phyloP scores from a whole-genome alignment of 1,140 invertebrate species.

The Drosophila persimilis region DNA sequence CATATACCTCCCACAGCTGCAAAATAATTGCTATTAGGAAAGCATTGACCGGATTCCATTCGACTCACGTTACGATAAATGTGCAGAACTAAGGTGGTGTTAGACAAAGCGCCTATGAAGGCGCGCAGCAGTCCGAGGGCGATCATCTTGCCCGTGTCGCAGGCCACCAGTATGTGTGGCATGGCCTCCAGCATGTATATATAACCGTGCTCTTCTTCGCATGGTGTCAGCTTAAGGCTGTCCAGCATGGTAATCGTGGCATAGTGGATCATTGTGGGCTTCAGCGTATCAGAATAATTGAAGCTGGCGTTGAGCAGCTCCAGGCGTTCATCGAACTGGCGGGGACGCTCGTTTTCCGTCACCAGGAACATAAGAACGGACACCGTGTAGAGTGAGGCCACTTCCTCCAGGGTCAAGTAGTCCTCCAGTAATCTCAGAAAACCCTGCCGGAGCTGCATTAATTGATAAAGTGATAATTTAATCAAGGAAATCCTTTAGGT shows the following conservation, averaged over 20 bases:
- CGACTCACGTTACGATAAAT: constrained; percentile 59
- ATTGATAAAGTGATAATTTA: neutral
- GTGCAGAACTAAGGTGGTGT: constrained; percentile 34
- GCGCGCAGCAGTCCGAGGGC: constrained; percentile 45
- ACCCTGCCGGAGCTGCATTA: constrained; percentile 26
- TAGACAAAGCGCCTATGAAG: constrained; percentile 33
- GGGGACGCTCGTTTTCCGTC: neutral
- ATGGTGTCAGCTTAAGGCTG: constrained; percentile 17
- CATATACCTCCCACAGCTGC: constrained; percentile 51
- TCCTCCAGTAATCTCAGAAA: constrained; percentile 26
- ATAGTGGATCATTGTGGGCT: constrained; percentile 65
- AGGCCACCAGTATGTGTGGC: constrained; percentile 55
- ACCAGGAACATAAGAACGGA: constrained; percentile 37
- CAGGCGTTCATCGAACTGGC: constrained; percentile 9
- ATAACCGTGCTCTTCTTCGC: constrained; percentile 27
- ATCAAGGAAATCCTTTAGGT: too few relatives aligned
- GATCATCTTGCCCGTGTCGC: constrained; percentile 65
- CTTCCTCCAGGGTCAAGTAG: constrained; percentile 44
- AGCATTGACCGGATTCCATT: too few relatives aligned
- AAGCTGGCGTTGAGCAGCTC: constrained; percentile 55
- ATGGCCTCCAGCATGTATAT: constrained; percentile 49
- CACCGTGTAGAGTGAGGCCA: constrained; percentile 43
- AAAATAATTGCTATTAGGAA: neutral
- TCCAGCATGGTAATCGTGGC: constrained; percentile 38
- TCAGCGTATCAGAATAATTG: constrained; percentile 61